Evolutionary conservation across 2,797 vertebrate species (phyloP).

Genomic region (Carcharodon carcharias): DNA sequence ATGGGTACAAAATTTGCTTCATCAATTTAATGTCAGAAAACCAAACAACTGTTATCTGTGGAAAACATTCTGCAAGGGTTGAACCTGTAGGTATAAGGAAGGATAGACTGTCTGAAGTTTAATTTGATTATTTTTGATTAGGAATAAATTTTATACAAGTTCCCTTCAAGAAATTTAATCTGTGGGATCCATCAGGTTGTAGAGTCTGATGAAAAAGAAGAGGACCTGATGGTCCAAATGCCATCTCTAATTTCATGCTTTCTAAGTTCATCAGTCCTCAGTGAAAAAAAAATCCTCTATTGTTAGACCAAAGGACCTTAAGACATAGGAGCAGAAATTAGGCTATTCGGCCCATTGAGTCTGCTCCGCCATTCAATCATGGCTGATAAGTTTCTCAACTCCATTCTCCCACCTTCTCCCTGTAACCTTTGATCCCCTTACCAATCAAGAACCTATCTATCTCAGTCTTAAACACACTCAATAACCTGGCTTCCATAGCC

Average conservation of each 20-base stretch:
- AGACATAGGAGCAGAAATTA: too few relatives aligned
- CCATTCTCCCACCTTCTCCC: too few relatives aligned
- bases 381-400: too few relatives aligned
- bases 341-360: too few relatives aligned
- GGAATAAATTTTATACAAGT: neutral
- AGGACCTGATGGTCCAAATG: neutral
- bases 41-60: too few relatives aligned
- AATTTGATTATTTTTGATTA: neutral
- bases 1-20: too few relatives aligned
- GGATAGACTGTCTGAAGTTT: neutral
- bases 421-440: too few relatives aligned
- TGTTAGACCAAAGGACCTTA: neutral
- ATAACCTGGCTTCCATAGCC: too few relatives aligned
- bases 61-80: neutral
- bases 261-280: neutral
- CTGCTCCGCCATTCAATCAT: too few relatives aligned
- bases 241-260: neutral
- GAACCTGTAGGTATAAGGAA: neutral
- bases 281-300: neutral
- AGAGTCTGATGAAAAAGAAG: neutral
- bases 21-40: too few relatives aligned
- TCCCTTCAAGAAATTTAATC: neutral
- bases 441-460: too few relatives aligned
- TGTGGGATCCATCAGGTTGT: neutral
- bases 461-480: too few relatives aligned